A percentile compares a stretch with the other conserved stretches of the same genome.
Evolutionary conservation across 2,888 invertebrate genomes (phyloP).

Genomic region (Camponotus fellah): DNA sequence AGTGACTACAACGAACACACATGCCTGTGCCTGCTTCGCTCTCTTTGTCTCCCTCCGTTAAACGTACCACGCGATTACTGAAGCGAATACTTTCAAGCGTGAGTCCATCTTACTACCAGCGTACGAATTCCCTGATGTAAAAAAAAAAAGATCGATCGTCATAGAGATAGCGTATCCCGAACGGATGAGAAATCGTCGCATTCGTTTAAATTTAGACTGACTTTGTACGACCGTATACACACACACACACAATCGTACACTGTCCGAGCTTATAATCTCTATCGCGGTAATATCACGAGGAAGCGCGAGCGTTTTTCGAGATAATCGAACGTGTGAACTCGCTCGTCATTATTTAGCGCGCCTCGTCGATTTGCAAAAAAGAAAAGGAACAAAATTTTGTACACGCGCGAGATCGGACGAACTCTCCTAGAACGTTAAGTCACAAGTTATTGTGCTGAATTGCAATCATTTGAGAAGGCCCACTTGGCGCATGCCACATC

Average conservation of each 20-base stretch:
- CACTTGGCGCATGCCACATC: slow-evolving; percentile 5
- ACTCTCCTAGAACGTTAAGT: slow-evolving; percentile 24
- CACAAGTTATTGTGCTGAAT: slow-evolving; percentile 10
- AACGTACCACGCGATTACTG: slow-evolving; percentile 29
- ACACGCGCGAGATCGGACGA: slow-evolving; percentile 17
- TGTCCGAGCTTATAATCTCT: slow-evolving; percentile 50
- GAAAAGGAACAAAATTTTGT: slow-evolving; percentile 27
- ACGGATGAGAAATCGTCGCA: slow-evolving; percentile 2
- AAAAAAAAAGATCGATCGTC: slow-evolving; percentile 6
- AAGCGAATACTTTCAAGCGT: slow-evolving; percentile 23
- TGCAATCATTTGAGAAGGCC: slow-evolving; percentile 3
- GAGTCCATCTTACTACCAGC: slow-evolving; percentile 11
- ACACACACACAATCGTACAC: slow-evolving; percentile 34
- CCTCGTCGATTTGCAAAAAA: not conserved
- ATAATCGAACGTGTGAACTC: not conserved
- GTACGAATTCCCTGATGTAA: slow-evolving; percentile 33
- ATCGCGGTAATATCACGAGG: not conserved
- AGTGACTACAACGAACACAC: slow-evolving; percentile 73
- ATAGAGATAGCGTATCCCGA: slow-evolving; percentile 2
- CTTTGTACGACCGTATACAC: slow-evolving; percentile 34
- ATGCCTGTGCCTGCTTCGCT: slow-evolving; percentile 77
- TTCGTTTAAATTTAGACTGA: slow-evolving; percentile 35
- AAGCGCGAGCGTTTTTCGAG: not conserved
- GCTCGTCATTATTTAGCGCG: not conserved
- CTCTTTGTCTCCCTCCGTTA: slow-evolving; percentile 72